These are phyloP conservation scores for Drosophila ficusphila DNA, from an alignment of 1,140 invertebrate genomes.

Conservation along the genomic window DNA sequence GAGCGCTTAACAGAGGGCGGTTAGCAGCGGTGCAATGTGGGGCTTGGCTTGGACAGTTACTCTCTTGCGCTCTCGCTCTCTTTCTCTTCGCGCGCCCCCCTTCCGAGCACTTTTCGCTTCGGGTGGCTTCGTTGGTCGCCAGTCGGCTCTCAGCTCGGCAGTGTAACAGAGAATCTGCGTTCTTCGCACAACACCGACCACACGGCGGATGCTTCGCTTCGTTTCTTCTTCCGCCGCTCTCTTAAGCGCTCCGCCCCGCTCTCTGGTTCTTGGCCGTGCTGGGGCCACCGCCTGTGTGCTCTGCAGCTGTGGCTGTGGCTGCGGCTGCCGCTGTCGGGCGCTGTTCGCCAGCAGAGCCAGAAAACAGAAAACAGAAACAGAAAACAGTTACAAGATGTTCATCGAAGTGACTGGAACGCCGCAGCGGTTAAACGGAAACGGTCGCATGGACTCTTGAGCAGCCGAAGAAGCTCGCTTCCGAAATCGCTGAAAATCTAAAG, in stretches of 20 bases:
- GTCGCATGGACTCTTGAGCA: slow-evolving; percentile 47
- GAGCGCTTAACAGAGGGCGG: slow-evolving; percentile 19
- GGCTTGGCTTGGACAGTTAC: slow-evolving; percentile 54
- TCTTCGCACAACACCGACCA: slow-evolving; percentile 75
- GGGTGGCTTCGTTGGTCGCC: slow-evolving; percentile 29
- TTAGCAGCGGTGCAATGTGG: slow-evolving; percentile 42
- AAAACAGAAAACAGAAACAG: too few species aligned
- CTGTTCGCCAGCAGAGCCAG: too few species aligned
- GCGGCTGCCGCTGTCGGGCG: slow-evolving; percentile 83
- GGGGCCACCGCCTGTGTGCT: slow-evolving; percentile 53
- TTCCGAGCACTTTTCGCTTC: slow-evolving; percentile 46
- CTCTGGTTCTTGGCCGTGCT: slow-evolving; percentile 23
- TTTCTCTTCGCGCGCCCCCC: slow-evolving; percentile 22
- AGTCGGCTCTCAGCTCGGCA: slow-evolving; percentile 32
- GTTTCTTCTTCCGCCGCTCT: slow-evolving; percentile 49
- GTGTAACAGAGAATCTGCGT: slow-evolving; percentile 57
- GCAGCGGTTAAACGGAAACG: slow-evolving; percentile 68
- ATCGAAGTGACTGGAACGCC: slow-evolving; percentile 83
- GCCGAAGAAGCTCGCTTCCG: slow-evolving; percentile 53
- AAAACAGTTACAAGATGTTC: slow-evolving; percentile 84
- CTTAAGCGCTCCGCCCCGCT: slow-evolving; percentile 28
- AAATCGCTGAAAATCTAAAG: slow-evolving; percentile 32
- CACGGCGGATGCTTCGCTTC: slow-evolving; percentile 76
- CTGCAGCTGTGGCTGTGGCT: slow-evolving; percentile 83
- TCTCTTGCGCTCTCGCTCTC: too few species aligned